These are phyloP conservation scores for Bettongia penicillata DNA, from an alignment of 2,113 vertebrate species.

Conservation along the genomic window DNA sequence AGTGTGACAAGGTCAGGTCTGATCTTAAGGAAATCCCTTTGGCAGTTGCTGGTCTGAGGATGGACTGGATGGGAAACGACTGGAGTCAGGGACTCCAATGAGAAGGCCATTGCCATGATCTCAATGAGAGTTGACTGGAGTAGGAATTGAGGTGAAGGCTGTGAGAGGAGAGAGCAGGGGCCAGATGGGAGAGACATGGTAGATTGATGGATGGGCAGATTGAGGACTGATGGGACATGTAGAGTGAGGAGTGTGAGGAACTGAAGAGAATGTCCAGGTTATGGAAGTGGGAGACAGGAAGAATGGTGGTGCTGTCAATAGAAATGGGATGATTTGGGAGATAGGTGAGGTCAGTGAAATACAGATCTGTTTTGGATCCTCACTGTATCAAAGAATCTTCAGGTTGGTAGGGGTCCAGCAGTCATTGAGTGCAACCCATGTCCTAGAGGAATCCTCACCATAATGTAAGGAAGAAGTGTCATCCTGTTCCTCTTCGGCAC, in stretches of 20 bases:
- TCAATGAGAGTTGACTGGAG: not conserved
- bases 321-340: not conserved
- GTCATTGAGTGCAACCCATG: not conserved
- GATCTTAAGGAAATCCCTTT: not conserved
- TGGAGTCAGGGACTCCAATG: not conserved
- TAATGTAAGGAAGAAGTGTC: not conserved
- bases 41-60: not conserved
- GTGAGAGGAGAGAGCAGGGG: not conserved
- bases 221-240: not conserved
- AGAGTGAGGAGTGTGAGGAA: not conserved
- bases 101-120: not conserved
- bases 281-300: not conserved
- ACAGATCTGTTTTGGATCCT: not conserved
- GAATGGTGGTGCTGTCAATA: not conserved
- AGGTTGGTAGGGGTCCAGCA: not conserved
- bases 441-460: not conserved
- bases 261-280: not conserved
- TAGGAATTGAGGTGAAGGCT: not conserved
- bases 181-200: not conserved
- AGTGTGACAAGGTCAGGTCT: not conserved
- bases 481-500: not conserved
- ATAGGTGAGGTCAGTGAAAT: not conserved
- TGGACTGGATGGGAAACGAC: not conserved
- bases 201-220: not conserved
- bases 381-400: not conserved